Evolutionary conservation across 1,140 invertebrate genomes (phyloP).

Genomic region (Drosophila lacteicornis): DNA sequence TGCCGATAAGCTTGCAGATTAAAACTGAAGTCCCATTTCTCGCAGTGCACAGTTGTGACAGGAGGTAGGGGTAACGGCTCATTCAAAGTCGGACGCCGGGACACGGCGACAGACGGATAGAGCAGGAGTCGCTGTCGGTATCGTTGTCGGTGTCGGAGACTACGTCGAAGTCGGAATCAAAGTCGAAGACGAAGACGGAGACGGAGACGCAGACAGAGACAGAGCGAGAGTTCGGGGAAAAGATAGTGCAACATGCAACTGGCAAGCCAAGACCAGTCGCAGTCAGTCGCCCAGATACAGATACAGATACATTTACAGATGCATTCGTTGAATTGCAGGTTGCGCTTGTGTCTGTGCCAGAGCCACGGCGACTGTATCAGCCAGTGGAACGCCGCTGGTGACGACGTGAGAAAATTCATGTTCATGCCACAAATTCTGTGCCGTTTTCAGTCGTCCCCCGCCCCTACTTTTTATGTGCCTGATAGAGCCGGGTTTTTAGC

Average conservation of each 20-base stretch:
- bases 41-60: constrained; percentile 3
- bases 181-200: neutral
- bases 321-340: constrained; percentile 61
- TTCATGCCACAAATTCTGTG: constrained; percentile 81
- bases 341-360: constrained; percentile 25
- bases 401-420: constrained; percentile 81
- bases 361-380: constrained; percentile 17
- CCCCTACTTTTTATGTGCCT: constrained; percentile 12
- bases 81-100: constrained; percentile 64
- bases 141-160: neutral
- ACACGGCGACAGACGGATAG: constrained; percentile 18
- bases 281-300: constrained; percentile 37
- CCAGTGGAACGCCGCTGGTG: constrained; percentile 53
- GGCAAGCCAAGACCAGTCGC: constrained; percentile 60
- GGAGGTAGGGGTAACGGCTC: constrained; percentile 34
- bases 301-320: constrained; percentile 37
- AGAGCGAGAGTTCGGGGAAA: constrained; percentile 68
- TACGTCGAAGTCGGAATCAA: constrained; percentile 2
- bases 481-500: constrained; percentile 35
- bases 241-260: constrained; percentile 78
- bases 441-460: constrained; percentile 48
- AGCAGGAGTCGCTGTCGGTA: constrained; percentile 13
- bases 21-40: neutral
- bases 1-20: fast-evolving
- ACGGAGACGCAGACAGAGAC: constrained; percentile 7